Percentiles rank a stretch among this genome's conserved stretches.
Conservation (phyloP, 2,113 vertebrate species). For the Egretta garzetta region DNA sequence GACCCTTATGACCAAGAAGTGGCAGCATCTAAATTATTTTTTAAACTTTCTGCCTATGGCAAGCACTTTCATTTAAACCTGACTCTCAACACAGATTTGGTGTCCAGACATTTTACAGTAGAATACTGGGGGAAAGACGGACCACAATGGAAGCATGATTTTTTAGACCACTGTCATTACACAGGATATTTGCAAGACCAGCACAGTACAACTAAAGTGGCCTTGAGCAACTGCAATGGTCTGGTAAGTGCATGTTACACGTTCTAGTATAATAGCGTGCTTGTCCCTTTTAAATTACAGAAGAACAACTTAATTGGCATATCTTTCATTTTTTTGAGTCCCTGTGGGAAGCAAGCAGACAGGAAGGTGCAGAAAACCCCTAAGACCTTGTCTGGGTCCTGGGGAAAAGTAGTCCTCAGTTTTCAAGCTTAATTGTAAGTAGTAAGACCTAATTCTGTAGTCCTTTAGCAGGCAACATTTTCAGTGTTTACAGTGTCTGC, state of each 20-base stretch:
- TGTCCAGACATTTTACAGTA: constrained; percentile 95
- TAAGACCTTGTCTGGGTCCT: not conserved
- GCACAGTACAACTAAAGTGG: constrained; percentile 88
- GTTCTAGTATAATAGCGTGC: not conserved
- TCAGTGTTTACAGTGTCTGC: not conserved
- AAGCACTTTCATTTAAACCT: constrained; percentile 99
- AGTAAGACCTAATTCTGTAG: not conserved
- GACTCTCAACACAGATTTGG: constrained; percentile 94
- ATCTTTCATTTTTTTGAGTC: not conserved
- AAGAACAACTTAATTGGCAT: not conserved
- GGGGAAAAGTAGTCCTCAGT: not conserved
- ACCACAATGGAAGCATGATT: constrained; percentile 88
- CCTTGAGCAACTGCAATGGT: constrained; percentile 95
- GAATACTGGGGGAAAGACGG: constrained; percentile 96
- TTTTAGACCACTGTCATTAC: constrained; percentile 93
- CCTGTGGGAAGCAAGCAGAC: not conserved
- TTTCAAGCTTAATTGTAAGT: not conserved
- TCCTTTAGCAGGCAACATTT: not conserved
- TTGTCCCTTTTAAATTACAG: not conserved
- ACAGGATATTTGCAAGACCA: constrained; percentile 91
- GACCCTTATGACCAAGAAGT: constrained; percentile 81
- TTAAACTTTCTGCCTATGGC: constrained; percentile 97
- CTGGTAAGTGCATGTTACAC: constrained; percentile 86
- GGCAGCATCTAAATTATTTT: constrained; percentile 89
- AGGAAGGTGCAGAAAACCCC: not conserved